A percentile compares a stretch with the other conserved stretches of the same genome.
These are phyloP conservation scores for Strigamia transsilvanica DNA, from an alignment of 2,888 invertebrate species.

Conservation along the genomic window DNA sequence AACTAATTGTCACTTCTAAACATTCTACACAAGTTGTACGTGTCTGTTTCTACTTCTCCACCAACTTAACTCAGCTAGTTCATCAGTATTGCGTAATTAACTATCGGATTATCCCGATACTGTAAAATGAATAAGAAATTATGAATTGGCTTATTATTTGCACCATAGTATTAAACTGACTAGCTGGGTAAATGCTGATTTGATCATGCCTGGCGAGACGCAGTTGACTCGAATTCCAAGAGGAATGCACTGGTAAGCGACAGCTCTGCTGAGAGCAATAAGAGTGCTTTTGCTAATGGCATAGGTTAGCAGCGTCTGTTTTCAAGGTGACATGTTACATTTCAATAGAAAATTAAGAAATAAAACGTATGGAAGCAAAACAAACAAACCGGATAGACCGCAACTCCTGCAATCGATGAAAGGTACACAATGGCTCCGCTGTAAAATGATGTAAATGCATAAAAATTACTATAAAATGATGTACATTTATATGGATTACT, in stretches of 20 bases:
- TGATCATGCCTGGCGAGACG: conserved; percentile 89
- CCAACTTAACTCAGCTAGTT: no score
- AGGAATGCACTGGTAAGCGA: conserved; percentile 76
- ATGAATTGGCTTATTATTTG: no score
- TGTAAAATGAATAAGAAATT: no score
- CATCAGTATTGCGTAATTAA: no score
- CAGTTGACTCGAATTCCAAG: conserved; percentile 93
- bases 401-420: conserved; percentile 75
- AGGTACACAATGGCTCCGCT: conserved; percentile 82
- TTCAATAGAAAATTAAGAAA: not conserved
- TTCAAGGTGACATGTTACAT: conserved; percentile 55
- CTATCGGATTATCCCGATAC: no score
- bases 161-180: conserved; percentile 66
- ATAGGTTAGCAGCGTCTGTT: conserved; percentile 86
- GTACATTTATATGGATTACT: no score
- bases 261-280: conserved; percentile 84
- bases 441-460: no score
- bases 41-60: no score
- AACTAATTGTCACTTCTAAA: no score
- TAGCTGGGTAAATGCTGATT: conserved; percentile 81
- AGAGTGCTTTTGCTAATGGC: conserved; percentile 93
- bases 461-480: no score
- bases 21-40: no score
- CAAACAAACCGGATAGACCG: conserved; percentile 73
- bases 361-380: no score